Evolutionary conservation across 1,140 invertebrate species (phyloP), one percentile per base, ranked within the genome.

Genomic region (Probaryconus sp.): DNA sequence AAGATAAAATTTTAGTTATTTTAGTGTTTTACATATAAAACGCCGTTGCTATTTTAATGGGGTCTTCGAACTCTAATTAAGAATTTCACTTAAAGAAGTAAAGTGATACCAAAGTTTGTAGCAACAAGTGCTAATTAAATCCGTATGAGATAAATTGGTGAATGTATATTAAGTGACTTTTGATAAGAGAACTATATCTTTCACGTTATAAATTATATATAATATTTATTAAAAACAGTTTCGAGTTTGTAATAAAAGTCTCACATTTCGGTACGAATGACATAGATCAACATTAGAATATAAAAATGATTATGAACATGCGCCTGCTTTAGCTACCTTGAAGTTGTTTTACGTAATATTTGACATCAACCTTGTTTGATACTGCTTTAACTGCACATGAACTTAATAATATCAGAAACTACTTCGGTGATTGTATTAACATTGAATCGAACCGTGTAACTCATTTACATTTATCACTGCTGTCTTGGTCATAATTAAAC

Each of bases 321-420:
- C 6, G 3, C 5, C n/a, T 9, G 11, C 31, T 0, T 67, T 30
- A 7, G 17, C 31, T 24, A 40, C 55, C 67, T 61, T 61, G 40
- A 47, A 48, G 26, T 18, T 4, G 16, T 47, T 47, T 56, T 51
- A 42, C 13, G 55, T 50, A 61, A 67, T 55, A 51, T 40, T 56
- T 64, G 61, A 65, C 70, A 61, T 73, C 61, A 61, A 73, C 70
- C 70, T 73, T 65, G 70, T 53, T 67, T 64, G 47, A 61, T 48
- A 60, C 48, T 50, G 51, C 18, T 26, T 33, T n/a, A n/a, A n/a
- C 21, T 38, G 33, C 20, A 65, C 56, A 16, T 53, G 20, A 53
- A 70, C 21, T 48, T 70, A 55, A 37, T 51, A 10, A 42, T 60
- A 58, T 21, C 30, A 26, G 26, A 31, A 56, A 51, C 30, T 14